Evolutionary conservation across 2,797 vertebrate genomes (phyloP).

Genomic region (Myoxocephalus aenaeus): DNA sequence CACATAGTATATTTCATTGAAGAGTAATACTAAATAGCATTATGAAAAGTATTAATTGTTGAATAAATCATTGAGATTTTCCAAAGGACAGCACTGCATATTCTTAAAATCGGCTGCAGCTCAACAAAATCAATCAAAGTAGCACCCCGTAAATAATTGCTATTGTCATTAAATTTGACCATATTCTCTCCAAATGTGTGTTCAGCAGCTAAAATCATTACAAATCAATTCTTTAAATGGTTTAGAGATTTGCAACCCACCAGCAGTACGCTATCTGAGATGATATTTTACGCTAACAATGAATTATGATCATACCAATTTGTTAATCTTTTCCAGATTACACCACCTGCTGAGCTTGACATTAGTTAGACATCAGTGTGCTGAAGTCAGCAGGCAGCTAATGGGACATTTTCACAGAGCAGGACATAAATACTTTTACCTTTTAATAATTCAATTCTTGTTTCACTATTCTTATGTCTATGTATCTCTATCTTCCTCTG

Average conservation of each 20-base stretch:
- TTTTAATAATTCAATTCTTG: constrained; percentile 46
- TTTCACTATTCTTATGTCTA: constrained; percentile 7
- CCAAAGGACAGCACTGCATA: neutral
- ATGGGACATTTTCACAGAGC: constrained; percentile 68
- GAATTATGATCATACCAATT: constrained; percentile 66
- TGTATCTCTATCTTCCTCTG: neutral
- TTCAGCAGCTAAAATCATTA: constrained; percentile 70
- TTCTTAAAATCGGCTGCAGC: constrained; percentile 15
- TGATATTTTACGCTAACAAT: constrained; percentile 49
- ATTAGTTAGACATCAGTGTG: constrained; percentile 60
- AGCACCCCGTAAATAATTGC: neutral
- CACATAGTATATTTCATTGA: neutral
- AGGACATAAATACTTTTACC: constrained; percentile 59
- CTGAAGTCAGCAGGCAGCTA: constrained; percentile 71
- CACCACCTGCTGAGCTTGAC: constrained; percentile 65
- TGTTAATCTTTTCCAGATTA: constrained; percentile 68
- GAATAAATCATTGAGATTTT: constrained; percentile 19
- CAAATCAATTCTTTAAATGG: constrained; percentile 57
- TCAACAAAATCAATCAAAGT: constrained; percentile 32
- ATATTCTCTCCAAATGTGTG: constrained; percentile 22
- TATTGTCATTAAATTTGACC: constrained; percentile 9
- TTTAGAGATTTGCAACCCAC: constrained; percentile 62
- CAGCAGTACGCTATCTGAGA: constrained; percentile 35
- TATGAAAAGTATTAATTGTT: neutral
- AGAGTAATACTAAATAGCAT: neutral